Conservation (phyloP, 2,888 invertebrate genomes). For the Gisinianus flammeolus region DNA sequence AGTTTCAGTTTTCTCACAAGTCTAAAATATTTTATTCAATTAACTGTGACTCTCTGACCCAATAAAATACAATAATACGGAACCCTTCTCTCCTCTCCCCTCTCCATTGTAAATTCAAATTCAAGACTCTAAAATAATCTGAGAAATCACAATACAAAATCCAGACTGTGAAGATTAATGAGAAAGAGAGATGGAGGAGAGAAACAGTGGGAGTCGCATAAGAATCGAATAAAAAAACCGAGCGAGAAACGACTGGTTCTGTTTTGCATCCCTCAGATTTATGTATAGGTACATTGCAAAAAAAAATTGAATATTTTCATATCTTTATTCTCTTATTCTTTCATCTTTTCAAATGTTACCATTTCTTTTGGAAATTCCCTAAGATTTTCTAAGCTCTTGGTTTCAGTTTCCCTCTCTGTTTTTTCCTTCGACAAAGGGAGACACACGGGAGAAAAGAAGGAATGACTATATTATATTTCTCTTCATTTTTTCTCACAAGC, state of each 20-base stretch:
- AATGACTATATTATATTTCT: no score
- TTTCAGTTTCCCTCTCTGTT: neutral
- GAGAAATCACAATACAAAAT: no score
- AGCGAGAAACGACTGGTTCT: neutral
- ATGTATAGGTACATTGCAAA: neutral
- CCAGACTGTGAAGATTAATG: neutral
- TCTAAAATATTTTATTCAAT: neutral
- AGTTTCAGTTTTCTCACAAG: neutral
- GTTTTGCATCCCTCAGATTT: neutral
- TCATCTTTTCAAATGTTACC: no score
- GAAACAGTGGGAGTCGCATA: neutral
- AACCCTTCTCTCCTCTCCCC: no score
- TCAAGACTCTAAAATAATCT: no score
- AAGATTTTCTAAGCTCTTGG: neutral
- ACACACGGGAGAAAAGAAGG: no score
- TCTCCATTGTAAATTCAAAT: no score
- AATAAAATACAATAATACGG: no score
- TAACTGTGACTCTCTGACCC: no score
- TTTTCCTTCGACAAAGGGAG: neutral
- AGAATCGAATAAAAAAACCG: neutral
- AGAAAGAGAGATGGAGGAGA: neutral
- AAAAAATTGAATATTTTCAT: neutral
- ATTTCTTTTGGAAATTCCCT: neutral
- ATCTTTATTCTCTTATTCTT: neutral
- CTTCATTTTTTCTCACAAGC: no score